Evolutionary conservation across 2,888 invertebrate species (phyloP), one percentile per base, ranked within the genome.

Genomic region (Drosophila greeni): DNA sequence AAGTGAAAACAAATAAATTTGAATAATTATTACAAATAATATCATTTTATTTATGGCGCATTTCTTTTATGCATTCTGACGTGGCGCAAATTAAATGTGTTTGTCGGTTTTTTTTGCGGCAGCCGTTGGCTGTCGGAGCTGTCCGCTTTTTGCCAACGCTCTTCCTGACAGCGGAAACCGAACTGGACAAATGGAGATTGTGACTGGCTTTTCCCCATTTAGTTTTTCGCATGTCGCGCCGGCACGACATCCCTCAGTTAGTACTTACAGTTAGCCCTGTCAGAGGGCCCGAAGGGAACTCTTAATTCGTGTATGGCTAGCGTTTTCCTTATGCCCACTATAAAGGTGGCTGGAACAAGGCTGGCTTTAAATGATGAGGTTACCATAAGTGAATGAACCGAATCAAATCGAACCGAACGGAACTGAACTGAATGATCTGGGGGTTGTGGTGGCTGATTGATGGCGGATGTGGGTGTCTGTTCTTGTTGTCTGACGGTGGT

Each of bases 211-310:
- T 39, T 34, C 43, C 51, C 37, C 53, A 39, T 24, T 48, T 37
- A 9, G 42, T 51, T 43, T 29, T 45, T 14, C 18, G 5, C 29
- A 20, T 53, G 39, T 55, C 56, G 42, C 14, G 8, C 20, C 39
- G 33, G 33, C 47, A 33, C 34, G 47, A 58, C 51, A 53, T 47
- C 49, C 49, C 43, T 40, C 62, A 55, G 39, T 67, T 60, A 48
- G 70, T 78, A 71, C 78, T 78, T 76, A 78, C 74, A 67, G 59
- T 73, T 72, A 66, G 31, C 55, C 40, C 66, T 66, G 59, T 51
- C 37, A 47, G 54, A 45, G 62, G 33, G 31, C 18, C 52, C 26
- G 61, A 58, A 45, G 59, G 37, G 45, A 60, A 36, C 43, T 42
- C 40, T 36, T 66, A 37, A 60, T 40, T 61, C 29, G 71, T 72